Evolutionary conservation across 2,797 vertebrate genomes (phyloP).

Genomic region (Parambassis ranga): DNA sequence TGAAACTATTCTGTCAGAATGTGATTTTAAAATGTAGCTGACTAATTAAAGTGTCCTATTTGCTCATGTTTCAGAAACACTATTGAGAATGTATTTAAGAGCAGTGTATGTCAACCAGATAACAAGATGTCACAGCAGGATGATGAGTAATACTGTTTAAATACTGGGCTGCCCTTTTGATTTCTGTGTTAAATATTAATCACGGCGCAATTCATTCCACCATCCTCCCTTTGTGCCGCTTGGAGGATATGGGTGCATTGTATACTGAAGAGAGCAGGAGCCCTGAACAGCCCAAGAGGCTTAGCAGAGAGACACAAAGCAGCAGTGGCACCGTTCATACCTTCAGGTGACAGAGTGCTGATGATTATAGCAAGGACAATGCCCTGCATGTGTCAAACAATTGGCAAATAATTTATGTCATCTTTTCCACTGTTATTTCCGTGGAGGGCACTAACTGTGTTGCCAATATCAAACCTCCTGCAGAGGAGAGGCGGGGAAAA

Average conservation of each 20-base stretch:
- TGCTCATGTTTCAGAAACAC: too few species aligned
- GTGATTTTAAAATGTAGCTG: too few species aligned
- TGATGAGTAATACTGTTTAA: slow-evolving; percentile 1
- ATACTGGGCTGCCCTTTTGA: not conserved
- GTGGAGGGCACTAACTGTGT: slow-evolving; percentile 91
- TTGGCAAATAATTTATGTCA: slow-evolving; percentile 99
- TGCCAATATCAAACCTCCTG: slow-evolving; percentile 93
- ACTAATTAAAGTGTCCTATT: too few species aligned
- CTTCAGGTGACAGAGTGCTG: slow-evolving; percentile 93
- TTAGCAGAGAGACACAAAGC: slow-evolving; percentile 88
- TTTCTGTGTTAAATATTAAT: slow-evolving; percentile 7
- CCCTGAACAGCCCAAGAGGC: slow-evolving; percentile 76
- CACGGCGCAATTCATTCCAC: slow-evolving; percentile 31
- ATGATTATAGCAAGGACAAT: slow-evolving; percentile 97
- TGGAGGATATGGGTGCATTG: slow-evolving; percentile 12
- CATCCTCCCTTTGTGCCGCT: slow-evolving; percentile 9
- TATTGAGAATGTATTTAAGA: too few species aligned
- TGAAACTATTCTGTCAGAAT: too few species aligned
- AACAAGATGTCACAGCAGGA: not conserved
- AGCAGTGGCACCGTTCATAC: slow-evolving; percentile 87
- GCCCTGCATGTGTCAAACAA: slow-evolving; percentile 94
- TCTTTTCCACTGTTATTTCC: slow-evolving; percentile 95
- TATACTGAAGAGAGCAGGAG: slow-evolving; percentile 44
- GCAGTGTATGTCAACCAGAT: not conserved
- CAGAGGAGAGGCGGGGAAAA: slow-evolving; percentile 63